phyloP scores from a whole-genome alignment of 2,797 vertebrate genomes.

The Danio albolineatus region DNA sequence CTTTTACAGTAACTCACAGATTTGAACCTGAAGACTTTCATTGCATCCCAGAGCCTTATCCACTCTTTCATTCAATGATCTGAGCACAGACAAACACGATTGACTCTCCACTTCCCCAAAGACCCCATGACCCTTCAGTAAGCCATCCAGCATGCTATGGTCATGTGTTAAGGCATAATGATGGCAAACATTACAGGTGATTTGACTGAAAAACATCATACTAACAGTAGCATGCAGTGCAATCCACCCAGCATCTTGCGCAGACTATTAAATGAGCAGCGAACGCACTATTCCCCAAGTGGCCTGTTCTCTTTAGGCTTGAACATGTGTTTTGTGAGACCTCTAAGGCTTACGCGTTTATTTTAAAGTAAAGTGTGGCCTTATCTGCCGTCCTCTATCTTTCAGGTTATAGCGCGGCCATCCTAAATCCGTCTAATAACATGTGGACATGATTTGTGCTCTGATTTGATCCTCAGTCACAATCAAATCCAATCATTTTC shows the following conservation, averaged over 20 bases:
- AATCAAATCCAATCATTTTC: slow-evolving; percentile 63
- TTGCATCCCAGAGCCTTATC: neutral
- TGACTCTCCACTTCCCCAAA: slow-evolving; percentile 4
- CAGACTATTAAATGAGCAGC: slow-evolving; percentile 37
- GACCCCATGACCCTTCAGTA: slow-evolving; percentile 3
- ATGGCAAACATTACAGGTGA: neutral
- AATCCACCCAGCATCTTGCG: neutral
- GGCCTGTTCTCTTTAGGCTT: slow-evolving; percentile 53
- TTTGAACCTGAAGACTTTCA: neutral
- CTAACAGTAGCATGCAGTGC: slow-evolving; percentile 12
- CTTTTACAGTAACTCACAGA: neutral
- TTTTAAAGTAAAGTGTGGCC: slow-evolving; percentile 29
- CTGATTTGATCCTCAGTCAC: slow-evolving; percentile 46
- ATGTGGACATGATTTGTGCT: slow-evolving; percentile 45
- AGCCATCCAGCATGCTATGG: neutral
- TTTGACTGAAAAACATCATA: neutral
- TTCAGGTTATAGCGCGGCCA: slow-evolving; percentile 29
- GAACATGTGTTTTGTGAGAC: slow-evolving; percentile 50
- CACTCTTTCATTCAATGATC: neutral
- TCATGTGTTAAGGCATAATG: neutral
- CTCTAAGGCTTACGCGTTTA: slow-evolving; percentile 44
- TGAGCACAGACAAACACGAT: neutral
- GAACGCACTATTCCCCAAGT: slow-evolving; percentile 30
- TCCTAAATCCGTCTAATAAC: slow-evolving; percentile 49
- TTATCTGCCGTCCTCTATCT: slow-evolving; percentile 30